Evolutionary conservation across 2,113 vertebrate genomes (phyloP), one percentile per base, ranked within the genome.

Genomic region (Pituophis catenifer): DNA sequence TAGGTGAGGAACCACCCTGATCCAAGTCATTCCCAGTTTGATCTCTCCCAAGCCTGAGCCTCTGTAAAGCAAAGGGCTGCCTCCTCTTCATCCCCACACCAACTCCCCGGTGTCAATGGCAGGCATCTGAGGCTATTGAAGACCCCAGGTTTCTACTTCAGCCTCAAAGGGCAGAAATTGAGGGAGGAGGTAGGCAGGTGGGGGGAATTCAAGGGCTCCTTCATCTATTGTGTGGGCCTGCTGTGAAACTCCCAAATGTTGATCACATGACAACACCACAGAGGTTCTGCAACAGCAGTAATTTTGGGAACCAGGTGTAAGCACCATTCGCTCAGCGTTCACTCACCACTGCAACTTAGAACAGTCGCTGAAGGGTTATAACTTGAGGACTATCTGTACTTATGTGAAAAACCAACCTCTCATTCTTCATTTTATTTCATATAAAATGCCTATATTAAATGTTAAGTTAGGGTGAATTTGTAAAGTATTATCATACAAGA

Each of bases 401-500:
- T 54, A 50, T 75, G 21, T 48, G 29, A 81, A 86, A 38, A 90
- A 24, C 23, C 53, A 17, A 7, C n/a, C 33, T 57, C 53, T 44
- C 44, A 33, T 8, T 33, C 21, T 38, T 53, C 12, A 38, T 59
- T 62, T 86, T 59, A 33, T 21, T 89, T 89, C 23, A 33, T 90
- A 10, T 26, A 93, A 52, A 44, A 55, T 53, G 58, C 44, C 29
- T 62, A 4, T 90, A 50, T 89, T 93, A 92, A 65, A 87, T 96
- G 90, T 93, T 59, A 13, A 44, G 94, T 95, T 29, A 59, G 70
- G 0, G 0, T 33, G 0, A 0, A 93, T 90, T 52, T 53, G 29
- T 75, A 89, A 94, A 85, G 55, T 38, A 1, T 92, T 93, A 29
- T 52, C 85, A 86, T 85, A 65, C 53, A 91, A 93, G 19, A 5